Evolutionary conservation across 2,797 vertebrate genomes (phyloP).

Genomic region (Acanthopagrus latus): DNA sequence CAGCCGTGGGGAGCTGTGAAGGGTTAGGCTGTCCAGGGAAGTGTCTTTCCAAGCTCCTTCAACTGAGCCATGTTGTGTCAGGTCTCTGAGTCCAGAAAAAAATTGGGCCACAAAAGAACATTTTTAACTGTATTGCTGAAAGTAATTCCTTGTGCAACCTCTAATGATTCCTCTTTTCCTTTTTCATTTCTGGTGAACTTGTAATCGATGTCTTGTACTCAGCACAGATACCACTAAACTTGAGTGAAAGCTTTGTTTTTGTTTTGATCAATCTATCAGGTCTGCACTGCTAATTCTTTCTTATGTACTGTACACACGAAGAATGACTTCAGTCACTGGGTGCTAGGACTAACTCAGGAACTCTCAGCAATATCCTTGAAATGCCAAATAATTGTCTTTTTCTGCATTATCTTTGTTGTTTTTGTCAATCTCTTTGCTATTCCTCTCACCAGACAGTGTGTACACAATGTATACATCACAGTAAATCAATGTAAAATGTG

Average conservation of each 20-base stretch:
- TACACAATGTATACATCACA: conserved; percentile 32
- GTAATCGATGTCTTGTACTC: conserved; percentile 5
- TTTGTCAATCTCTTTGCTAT: conserved; percentile 19
- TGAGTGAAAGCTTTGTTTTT: conserved; percentile 21
- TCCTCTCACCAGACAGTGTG: conserved; percentile 36
- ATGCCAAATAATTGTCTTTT: conserved; percentile 53
- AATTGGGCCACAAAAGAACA: conserved; percentile 41
- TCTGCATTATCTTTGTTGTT: conserved; percentile 19
- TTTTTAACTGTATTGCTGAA: conserved; percentile 21
- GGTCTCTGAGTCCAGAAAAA: conserved; percentile 35
- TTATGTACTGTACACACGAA: conserved; percentile 37
- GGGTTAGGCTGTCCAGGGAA: conserved; percentile 45
- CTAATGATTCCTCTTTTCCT: conserved; percentile 29
- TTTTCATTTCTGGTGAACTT: conserved; percentile 22
- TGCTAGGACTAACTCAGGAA: conserved; percentile 74
- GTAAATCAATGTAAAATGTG: conserved; percentile 62
- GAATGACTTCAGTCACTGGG: conserved; percentile 51
- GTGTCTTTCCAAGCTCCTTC: conserved; percentile 21
- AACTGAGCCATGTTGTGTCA: conserved; percentile 59
- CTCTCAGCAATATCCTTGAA: conserved; percentile 60
- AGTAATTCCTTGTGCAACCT: conserved; percentile 44
- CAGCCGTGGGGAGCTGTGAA: conserved; percentile 80
- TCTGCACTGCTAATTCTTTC: conserved; percentile 40
- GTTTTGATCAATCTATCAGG: conserved; percentile 20
- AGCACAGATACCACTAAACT: conserved; percentile 34